Evolutionary conservation across 2,113 vertebrate species (phyloP), one percentile per base, ranked within the genome.

Genomic region (Vulpes ferrilata): DNA sequence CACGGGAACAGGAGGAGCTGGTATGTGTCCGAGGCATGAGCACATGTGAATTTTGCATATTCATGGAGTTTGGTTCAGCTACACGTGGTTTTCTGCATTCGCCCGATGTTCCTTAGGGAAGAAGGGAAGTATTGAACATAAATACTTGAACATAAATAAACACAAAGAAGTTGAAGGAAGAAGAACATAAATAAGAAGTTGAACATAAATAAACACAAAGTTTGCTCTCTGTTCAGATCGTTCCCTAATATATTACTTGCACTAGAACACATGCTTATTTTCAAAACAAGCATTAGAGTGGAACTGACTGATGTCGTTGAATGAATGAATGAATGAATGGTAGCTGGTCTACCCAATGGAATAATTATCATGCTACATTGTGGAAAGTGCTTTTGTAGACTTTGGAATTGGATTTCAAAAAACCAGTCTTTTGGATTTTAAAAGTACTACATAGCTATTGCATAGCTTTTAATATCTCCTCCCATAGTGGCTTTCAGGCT

Each of bases 321-420:
- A n/a, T 71, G 59, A 91, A 32, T 64, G 79, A 64, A 23, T 51
- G 67, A 57, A 88, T 51, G 38, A 43, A 22, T 60, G 11, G 20
- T 3, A 10, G 32, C 5, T 81, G 30, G 22, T 88, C 38, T 79
- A 43, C 59, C 65, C 38, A 19, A 95, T 25, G 38, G 48, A 79
- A 15, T 67, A 55, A 80, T 16, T 16, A 3, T 95, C 57, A 6
- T 73, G 27, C 81, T 90, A 32, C 43, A 11, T 59, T 38, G 53
- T 35, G 10, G 59, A 51, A 84, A 80, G 23, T 19, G 30, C 19
- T 51, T 48, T 5, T n/a, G 57, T 62, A 79, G 22, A 19, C 32
- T 96, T 88, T 64, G 55, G 48, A 84, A 48, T 9, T 80, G 27
- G 60, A 74, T 84, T 78, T n/a, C 13, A 3, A 71, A 76, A 93